phyloP scores from a whole-genome alignment of 2,888 invertebrate genomes.

The Heteromyza rotundicornis region DNA sequence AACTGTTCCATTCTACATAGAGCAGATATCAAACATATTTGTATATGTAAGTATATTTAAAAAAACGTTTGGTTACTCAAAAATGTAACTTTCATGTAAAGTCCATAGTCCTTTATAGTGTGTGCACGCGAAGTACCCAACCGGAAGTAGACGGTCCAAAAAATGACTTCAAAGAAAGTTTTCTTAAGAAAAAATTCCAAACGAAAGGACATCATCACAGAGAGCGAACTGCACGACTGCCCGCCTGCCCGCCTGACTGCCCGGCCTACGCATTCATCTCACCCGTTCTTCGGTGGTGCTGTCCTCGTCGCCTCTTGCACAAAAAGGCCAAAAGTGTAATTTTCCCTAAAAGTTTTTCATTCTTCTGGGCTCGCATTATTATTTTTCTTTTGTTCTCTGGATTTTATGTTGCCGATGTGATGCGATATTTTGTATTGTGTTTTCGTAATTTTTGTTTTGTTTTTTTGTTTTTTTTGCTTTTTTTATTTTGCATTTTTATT shows the following conservation, averaged over 20 bases:
- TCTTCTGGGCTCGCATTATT: background rate
- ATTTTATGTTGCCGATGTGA: background rate
- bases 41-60: no score
- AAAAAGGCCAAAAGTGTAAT: constrained; percentile 7
- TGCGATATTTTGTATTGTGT: background rate
- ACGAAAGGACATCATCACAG: background rate
- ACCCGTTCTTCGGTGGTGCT: background rate
- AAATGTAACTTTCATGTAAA: no score
- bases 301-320: background rate
- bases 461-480: background rate
- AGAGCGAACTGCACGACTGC: no score
- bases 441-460: background rate
- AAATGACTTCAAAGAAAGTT: background rate
- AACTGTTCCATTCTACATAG: no score
- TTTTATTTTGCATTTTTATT: background rate
- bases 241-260: background rate
- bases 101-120: no score
- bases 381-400: background rate
- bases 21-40: no score
- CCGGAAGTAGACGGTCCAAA: constrained; percentile 1
- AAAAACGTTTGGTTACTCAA: no score
- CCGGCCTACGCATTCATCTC: constrained; percentile 4
- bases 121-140: background rate
- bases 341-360: constrained; percentile 3
- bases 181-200: background rate